Evolutionary conservation across 2,797 vertebrate species (phyloP), one percentile per base, ranked within the genome.

Genomic region (Malacoraja senta): DNA sequence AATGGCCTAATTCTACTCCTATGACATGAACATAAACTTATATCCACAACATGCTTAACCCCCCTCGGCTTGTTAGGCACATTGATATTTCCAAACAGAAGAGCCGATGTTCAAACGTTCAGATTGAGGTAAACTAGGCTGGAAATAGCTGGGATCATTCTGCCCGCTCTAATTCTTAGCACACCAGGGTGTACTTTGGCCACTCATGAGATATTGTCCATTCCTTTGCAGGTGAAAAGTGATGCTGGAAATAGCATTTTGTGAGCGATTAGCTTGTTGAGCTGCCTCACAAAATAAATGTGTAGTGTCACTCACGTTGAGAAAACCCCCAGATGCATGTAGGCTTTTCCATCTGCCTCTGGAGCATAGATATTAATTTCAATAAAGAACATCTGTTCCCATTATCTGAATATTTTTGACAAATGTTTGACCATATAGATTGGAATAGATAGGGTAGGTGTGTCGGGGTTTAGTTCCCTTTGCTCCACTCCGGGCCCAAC

Each of bases 321-420:
- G n/a, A 15, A 88, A 68, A 35, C 65, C 63, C 35, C 61, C n/a
- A 88, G 84, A 88, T 68, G 84, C 63, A 35, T 19, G 6, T 88
- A n/a, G 15, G 7, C 61, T n/a, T 35, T 65, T 68, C 84, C 84
- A 88, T 88, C 84, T 88, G 84, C 63, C 84, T 88, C 84, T 88
- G 84, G 68, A 88, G 61, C 84, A 88, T 9, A 35, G 21, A 35
- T 21, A 65, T 88, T 88, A 88, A 88, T 88, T 88, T 88, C n/a
- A 63, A 88, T 88, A 88, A 88, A 15, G n/a, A 88, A 88, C 84
- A 88, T 88, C 84, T 88, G 84, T 68, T 63, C n/a, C 84, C 13
- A 88, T 88, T 9, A 68, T 35, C 15, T 17, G 32, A 68, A 68
- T 32, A 35, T 19, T 68, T 9, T 21, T n/a, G n/a, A 68, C n/a